Percentiles rank a stretch among this genome's conserved stretches.
phyloP scores from a whole-genome alignment of 2,113 vertebrate genomes.

The Ammodytes dubius region DNA sequence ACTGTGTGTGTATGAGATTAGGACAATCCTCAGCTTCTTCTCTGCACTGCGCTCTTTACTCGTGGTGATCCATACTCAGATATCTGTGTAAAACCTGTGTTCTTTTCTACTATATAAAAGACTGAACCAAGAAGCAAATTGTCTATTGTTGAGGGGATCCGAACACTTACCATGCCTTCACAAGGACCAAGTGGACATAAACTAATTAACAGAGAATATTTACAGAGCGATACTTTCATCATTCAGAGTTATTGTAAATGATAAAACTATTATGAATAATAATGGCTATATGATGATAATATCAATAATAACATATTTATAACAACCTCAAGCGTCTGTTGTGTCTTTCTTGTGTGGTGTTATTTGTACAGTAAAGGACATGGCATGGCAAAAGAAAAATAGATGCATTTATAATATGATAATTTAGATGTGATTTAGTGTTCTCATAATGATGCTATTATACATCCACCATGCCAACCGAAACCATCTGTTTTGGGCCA shows the following conservation, averaged over 20 bases:
- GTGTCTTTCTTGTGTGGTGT: slow-evolving; percentile 50
- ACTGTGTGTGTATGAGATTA: slow-evolving; percentile 26
- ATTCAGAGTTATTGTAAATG: slow-evolving; percentile 71
- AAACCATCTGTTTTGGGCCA: background rate
- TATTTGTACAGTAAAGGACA: background rate
- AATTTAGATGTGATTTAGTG: background rate
- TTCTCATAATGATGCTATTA: background rate
- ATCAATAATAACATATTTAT: slow-evolving; percentile 67
- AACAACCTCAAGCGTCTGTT: slow-evolving; percentile 61
- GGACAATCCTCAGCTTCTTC: slow-evolving; percentile 31
- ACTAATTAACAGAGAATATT: slow-evolving; percentile 27
- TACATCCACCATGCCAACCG: too few species aligned
- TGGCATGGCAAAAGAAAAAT: background rate
- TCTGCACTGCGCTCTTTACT: slow-evolving; percentile 33
- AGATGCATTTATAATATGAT: background rate
- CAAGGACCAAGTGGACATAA: slow-evolving; percentile 62
- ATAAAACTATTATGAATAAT: slow-evolving; percentile 61
- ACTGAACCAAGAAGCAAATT: slow-evolving; percentile 32
- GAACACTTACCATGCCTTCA: slow-evolving; percentile 34
- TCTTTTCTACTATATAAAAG: slow-evolving; percentile 60
- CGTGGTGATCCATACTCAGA: slow-evolving; percentile 18
- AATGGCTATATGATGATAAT: slow-evolving; percentile 59
- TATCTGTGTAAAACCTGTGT: slow-evolving; percentile 48
- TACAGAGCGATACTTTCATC: slow-evolving; percentile 47
- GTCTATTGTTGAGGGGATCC: slow-evolving; percentile 42